Evolutionary conservation across 1,140 invertebrate genomes (phyloP).

Genomic region (Probaryconus sp.): DNA sequence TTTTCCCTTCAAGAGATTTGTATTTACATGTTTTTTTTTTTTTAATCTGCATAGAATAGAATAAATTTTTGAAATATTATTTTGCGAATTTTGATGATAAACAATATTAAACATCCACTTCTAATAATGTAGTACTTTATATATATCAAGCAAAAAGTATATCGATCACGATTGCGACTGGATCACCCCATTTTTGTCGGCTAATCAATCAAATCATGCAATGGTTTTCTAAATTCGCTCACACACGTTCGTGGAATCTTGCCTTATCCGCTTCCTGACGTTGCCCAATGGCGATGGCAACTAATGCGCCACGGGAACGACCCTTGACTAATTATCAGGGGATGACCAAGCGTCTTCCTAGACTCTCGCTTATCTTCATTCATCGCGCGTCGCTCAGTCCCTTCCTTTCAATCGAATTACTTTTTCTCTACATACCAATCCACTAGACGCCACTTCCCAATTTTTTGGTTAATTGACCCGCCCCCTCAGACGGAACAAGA

Average conservation of each 20-base stretch:
- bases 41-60: too few relatives aligned
- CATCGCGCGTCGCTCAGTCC: conserved; percentile 46
- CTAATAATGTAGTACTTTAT: conserved; percentile 30
- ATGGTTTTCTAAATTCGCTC: conserved; percentile 30
- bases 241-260: conserved; percentile 31
- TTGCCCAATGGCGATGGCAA: conserved; percentile 57
- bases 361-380: conserved; percentile 74
- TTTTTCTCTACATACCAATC: conserved; percentile 69
- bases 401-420: conserved; percentile 75
- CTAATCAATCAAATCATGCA: conserved; percentile 58
- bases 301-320: conserved; percentile 53
- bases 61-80: too few relatives aligned
- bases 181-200: conserved; percentile 29
- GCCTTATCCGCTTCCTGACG: conserved; percentile 60
- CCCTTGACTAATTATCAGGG: conserved; percentile 77
- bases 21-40: too few relatives aligned
- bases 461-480: conserved; percentile 77
- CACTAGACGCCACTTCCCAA: conserved; percentile 66
- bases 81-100: too few relatives aligned
- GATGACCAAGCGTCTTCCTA: conserved; percentile 75
- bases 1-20: too few relatives aligned
- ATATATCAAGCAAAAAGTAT: conserved; percentile 29
- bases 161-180: conserved; percentile 29
- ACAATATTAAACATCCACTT: conserved; percentile 27
- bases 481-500: conserved; percentile 45